A percentile compares a stretch with the other conserved stretches of the same genome.
Conservation (phyloP, 2,888 invertebrate genomes). For the Bugulina stolonifera region DNA sequence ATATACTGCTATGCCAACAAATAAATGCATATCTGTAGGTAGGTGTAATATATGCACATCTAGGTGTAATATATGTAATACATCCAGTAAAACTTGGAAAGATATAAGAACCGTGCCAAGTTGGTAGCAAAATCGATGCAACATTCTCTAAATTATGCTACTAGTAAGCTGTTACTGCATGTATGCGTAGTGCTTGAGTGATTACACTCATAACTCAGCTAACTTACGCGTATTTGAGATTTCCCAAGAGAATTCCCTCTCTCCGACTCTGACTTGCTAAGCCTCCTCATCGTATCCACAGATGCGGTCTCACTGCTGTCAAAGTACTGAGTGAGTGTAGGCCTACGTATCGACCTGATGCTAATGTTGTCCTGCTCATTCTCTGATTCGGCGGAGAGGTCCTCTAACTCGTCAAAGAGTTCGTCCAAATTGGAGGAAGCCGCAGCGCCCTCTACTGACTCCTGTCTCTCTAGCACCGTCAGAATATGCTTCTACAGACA, state of each 20-base stretch:
- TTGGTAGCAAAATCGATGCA: too few relatives aligned
- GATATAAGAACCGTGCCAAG: too few relatives aligned
- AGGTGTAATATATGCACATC: too few relatives aligned
- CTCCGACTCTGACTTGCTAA: background rate
- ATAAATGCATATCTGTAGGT: too few relatives aligned
- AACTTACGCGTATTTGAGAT: background rate
- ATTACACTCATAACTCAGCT: too few relatives aligned
- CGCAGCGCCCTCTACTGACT: background rate
- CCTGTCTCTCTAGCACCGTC: conserved; percentile 1
- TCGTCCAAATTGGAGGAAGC: conserved; percentile 61
- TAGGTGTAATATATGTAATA: too few relatives aligned
- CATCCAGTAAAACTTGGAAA: too few relatives aligned
- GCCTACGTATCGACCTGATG: conserved; percentile 1
- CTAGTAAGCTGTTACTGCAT: too few relatives aligned
- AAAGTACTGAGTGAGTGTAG: conserved; percentile 3
- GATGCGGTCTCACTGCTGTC: conserved; percentile 4
- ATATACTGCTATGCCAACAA: too few relatives aligned
- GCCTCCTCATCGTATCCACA: background rate
- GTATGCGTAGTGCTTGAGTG: too few relatives aligned
- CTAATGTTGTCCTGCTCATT: conserved; percentile 22
- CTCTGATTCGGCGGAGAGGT: conserved; percentile 56
- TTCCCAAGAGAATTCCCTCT: background rate
- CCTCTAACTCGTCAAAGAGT: conserved; percentile 87
- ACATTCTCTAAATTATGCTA: too few relatives aligned
- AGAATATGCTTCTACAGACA: conserved; percentile 3